Base-by-base conservation (phyloP, 2,113 vertebrate species). In the Phoenicopterus ruber region DNA sequence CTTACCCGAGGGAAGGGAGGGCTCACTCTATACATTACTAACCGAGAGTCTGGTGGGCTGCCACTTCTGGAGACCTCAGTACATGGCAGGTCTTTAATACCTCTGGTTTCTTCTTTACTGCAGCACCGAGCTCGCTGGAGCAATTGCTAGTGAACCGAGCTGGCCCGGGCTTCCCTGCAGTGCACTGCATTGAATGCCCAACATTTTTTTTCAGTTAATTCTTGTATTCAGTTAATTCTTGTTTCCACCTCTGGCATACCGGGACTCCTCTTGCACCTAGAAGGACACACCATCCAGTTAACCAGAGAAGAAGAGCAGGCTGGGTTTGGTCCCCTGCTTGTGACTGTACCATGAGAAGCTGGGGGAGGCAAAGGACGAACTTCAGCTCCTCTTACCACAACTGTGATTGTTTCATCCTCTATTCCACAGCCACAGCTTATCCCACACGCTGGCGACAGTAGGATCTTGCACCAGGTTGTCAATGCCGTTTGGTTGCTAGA, bases 41-140 rank as follows among this genome's bases (percentile, higher is more conserved):
- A 42, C 3, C 0, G 1, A 17, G 4, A 36, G 16, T 11, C 2
- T 29, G 6, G 13, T 13, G 8, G 6, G 76, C 28, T 77, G 13
- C 7, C 36, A 21, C 8, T 84, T 62, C 24, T 76, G 32, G 26
- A 73, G 10, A 57, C 18, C 19, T 73, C 21, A 63, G 14, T 34
- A 42, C 12, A 17, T n/a, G 42, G 7, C 49, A 82, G 13, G 32
- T 25, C 13, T 72, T 92, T 77, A 77, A 55, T 72, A 59, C 2
- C 29, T 58, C 34, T 46, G 17, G 4, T 67, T 67, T 86, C 70
- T 66, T 76, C 63, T 81, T 80, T 58, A 34, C 36, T 50, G 32
- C 13, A 88, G 28, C 61, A 17, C 9, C 10, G 4, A 85, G 21
- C 50, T 62, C 5, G 2, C 28, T 42, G 50, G 21, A 40, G n/a